Base-by-base conservation (phyloP, 2,888 invertebrate species). In the Leuctra nigra region DNA sequence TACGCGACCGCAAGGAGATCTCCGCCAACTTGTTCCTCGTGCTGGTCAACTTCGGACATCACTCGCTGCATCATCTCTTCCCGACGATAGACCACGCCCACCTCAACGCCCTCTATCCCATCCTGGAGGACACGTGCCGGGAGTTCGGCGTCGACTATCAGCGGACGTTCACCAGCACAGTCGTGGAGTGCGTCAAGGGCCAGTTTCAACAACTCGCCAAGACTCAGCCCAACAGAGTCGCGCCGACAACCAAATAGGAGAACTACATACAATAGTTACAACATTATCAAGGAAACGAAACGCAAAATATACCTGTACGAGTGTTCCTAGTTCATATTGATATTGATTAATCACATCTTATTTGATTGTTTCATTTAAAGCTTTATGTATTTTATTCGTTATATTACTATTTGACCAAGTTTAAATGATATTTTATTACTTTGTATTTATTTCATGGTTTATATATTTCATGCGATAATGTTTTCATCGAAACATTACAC, bases 31-130 rank as follows among this genome's bases (percentile, higher is more conserved):
- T 81, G 60, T 83, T 86, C 67, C 72, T 86, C 60, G 79, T 81
- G 0, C 68, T 90, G 54, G 84, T 86, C 0, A 78, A 82, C 59
- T 91, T 88, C 65, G 91, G 91, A 0, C 83, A 86, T 58, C 91
- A 91, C 67, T 77, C 78, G 0, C 72, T 91, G 1, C 91, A 91
- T 69, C 91, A 91, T 70, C 73, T 91, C 18, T 84, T 91, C 64
- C 91, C 91, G 0, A 86, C 88, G 0, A 65, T 91, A 29, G 91
- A 91, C 68, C 90, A 91, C 65, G 82, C 81, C 0, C 78, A 84
- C 57, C 70, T 91, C 13, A 77, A 79, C 7, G 77, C 82, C 52
- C 72, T 90, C 2, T 80, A 84, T 66, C 81, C 84, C 0, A 76
- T 77, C 1, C 75, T 84, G 11, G 63, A 80, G 6, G 73, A 84